These are phyloP conservation scores for Bombus superbus DNA, from an alignment of 1,140 invertebrate genomes.

Conservation along the genomic window DNA sequence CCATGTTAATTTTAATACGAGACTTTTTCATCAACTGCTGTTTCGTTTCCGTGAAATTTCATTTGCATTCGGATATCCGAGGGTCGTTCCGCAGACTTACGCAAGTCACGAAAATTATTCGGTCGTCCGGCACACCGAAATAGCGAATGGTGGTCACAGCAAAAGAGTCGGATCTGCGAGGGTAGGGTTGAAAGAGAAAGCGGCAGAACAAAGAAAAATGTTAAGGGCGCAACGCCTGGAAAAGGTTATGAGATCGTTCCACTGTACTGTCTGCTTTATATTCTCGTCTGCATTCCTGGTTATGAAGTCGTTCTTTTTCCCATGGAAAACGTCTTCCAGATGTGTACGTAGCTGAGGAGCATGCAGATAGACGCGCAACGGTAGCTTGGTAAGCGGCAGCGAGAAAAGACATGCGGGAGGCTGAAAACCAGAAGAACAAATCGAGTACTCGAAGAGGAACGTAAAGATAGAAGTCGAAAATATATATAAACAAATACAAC, in stretches of 20 bases:
- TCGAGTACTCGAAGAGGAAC: neutral
- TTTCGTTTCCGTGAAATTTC: conserved; percentile 21
- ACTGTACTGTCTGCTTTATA: conserved; percentile 56
- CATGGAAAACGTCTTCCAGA: conserved; percentile 12
- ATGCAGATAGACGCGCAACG: conserved; percentile 42
- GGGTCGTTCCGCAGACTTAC: neutral
- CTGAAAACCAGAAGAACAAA: conserved; percentile 13
- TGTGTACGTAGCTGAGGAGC: conserved; percentile 29
- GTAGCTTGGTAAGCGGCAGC: too few species aligned
- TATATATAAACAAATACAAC: conserved; percentile 6
- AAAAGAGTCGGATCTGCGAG: neutral
- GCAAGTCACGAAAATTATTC: neutral
- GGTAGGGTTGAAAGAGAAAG: neutral
- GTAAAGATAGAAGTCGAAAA: neutral
- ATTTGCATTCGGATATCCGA: conserved; percentile 9
- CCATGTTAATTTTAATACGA: neutral
- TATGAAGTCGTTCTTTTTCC: conserved; percentile 51
- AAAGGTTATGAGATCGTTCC: conserved; percentile 52
- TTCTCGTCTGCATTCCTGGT: conserved; percentile 46
- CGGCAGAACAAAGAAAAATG: conserved; percentile 13
- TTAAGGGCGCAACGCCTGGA: neutral
- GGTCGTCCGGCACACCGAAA: neutral
- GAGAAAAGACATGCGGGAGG: conserved; percentile 18
- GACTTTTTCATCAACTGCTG: neutral
- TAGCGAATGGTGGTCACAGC: neutral